Evolutionary conservation across 37 sponge, comb jelly and placozoan genomes (phyloP).

Genomic region (Diacarnus erythraeanus): DNA sequence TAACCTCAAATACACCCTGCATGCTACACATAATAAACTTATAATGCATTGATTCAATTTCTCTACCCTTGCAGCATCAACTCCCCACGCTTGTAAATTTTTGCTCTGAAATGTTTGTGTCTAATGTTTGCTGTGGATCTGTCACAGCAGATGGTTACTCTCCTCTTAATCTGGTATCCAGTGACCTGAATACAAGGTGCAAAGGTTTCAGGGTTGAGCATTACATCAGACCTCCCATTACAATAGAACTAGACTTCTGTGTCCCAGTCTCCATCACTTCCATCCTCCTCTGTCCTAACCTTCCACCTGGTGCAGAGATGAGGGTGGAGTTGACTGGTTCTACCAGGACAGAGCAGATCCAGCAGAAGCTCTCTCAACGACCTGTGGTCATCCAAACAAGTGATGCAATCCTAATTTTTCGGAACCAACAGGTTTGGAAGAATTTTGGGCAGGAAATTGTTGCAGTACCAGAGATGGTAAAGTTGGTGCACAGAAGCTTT

Average conservation of each 20-base stretch:
- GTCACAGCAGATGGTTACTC: conserved; percentile 66
- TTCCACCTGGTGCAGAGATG: conserved; percentile 13
- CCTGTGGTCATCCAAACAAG: neutral
- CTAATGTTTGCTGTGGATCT: neutral
- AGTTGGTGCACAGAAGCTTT: conserved; percentile 30
- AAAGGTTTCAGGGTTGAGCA: conserved; percentile 71
- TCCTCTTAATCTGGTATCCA: conserved; percentile 32
- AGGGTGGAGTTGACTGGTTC: conserved; percentile 37
- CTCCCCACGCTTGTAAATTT: conserved; percentile 41
- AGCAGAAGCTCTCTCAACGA: neutral
- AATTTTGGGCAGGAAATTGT: neutral
- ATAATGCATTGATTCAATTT: too few relatives aligned
- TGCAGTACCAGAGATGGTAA: neutral
- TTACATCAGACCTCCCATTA: conserved; percentile 72
- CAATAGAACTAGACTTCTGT: conserved; percentile 26
- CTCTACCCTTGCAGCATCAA: too few relatives aligned
- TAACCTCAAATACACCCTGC: too few relatives aligned
- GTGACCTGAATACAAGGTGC: neutral
- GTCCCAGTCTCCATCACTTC: conserved; percentile 31
- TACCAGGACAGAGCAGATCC: neutral
- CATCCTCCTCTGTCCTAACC: conserved; percentile 17
- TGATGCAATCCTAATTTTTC: conserved; percentile 11
- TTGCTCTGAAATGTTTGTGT: conserved; percentile 22
- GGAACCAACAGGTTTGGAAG: conserved; percentile 14
- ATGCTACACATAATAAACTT: too few relatives aligned